Evolutionary conservation across 1,140 invertebrate species (phyloP), one percentile per base, ranked within the genome.

Genomic region (Rhizoglyphus robini): DNA sequence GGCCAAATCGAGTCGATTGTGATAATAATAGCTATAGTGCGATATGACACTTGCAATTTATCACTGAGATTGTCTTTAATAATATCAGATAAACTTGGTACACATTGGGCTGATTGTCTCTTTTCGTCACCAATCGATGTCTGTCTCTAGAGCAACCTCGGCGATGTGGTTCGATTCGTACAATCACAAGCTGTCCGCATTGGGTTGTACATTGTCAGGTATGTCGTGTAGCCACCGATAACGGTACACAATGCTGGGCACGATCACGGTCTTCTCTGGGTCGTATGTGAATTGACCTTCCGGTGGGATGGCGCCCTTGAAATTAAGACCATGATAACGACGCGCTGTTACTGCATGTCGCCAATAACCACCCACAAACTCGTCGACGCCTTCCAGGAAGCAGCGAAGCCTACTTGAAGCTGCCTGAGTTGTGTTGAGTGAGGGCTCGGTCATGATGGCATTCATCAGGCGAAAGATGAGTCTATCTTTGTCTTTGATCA

Each of bases 291-390:
- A 64, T 15, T 64, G 38, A 18, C 63, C 63, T 18, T 3, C 63
- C 2, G 46, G 38, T 34, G 63, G 63, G 11, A 64, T 49, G 3
- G 46, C 63, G 11, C 27, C n/a, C 18, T 64, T 61, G 41, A 64
- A 64, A 23, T 49, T 64, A 4, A 11, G 20, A 18, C 63, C 63
- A 57, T 64, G 63, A 57, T 64, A 64, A 36, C 63, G 46, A 3
- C 63, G 27, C 1, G 63, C 63, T 11, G 41, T 48, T 3, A 64
- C 46, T 4, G 63, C 63, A 64, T 64, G 46, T 18, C 63, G 38
- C 63, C 63, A 64, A 64, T 64, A 64, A 29, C 63, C 63, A 29
- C 63, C 63, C 23, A 64, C 20, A 23, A 64, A 48, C 29, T 64
- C 63, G 15, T 49, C 31, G 8, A 64, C 63, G 27, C 63, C 63